phyloP scores from a whole-genome alignment of 2,888 invertebrate genomes.

The Chrysina gloriosa region DNA sequence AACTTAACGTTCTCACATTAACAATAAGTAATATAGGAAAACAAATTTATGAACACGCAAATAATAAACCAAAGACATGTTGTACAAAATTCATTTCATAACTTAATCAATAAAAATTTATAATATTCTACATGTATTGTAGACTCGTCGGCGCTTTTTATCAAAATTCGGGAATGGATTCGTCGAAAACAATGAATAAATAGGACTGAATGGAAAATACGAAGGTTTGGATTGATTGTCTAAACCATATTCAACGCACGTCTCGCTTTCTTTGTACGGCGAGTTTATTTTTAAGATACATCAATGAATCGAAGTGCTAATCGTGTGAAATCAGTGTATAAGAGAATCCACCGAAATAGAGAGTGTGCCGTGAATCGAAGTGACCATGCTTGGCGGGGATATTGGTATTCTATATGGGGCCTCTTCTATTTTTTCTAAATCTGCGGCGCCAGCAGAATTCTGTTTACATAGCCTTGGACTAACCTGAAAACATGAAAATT shows the following conservation, averaged over 20 bases:
- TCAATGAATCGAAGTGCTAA: conserved; percentile 17
- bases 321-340: conserved; percentile 50
- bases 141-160: not conserved
- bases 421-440: conserved; percentile 78
- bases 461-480: conserved; percentile 71
- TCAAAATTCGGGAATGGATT: not conserved
- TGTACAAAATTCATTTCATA: too few species aligned
- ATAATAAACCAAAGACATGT: too few species aligned
- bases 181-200: not conserved
- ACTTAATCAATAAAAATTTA: too few species aligned
- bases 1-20: too few species aligned
- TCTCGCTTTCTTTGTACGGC: not conserved
- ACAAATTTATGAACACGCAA: too few species aligned
- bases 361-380: conserved; percentile 60
- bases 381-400: conserved; percentile 51
- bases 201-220: not conserved
- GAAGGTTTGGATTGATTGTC: conserved; percentile 17
- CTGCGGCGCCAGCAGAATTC: conserved; percentile 76
- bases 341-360: conserved; percentile 64
- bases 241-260: conserved; percentile 20
- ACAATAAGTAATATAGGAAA: too few species aligned
- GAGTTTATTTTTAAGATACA: conserved; percentile 2
- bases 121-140: not conserved
- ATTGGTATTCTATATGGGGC: conserved; percentile 65
- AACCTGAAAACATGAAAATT: conserved; percentile 52